phyloP scores from a whole-genome alignment of 2,113 vertebrate genomes.

The Eupsittula cactorum region DNA sequence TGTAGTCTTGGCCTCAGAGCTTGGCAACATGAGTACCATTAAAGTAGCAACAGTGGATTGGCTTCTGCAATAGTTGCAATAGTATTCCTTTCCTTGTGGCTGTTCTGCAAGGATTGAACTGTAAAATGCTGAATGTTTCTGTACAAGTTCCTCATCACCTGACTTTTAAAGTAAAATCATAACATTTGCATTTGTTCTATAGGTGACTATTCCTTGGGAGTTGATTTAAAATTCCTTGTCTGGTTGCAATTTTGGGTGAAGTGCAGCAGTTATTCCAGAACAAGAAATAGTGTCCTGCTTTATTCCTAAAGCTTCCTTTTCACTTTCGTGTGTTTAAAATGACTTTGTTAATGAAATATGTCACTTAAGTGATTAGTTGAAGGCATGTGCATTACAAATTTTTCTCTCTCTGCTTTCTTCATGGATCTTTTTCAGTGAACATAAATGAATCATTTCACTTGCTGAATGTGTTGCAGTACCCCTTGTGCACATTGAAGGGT shows the following conservation, averaged over 20 bases:
- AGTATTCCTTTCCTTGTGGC: neutral
- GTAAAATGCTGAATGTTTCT: neutral
- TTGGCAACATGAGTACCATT: neutral
- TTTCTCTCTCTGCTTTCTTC: neutral
- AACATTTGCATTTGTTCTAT: neutral
- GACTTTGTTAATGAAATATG: neutral
- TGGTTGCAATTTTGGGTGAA: neutral
- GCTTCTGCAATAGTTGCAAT: neutral
- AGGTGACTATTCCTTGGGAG: neutral
- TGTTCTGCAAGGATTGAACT: neutral
- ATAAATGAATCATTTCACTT: neutral
- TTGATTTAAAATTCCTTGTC: neutral
- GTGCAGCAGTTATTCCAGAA: neutral
- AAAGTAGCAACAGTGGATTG: neutral
- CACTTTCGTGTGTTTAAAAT: neutral
- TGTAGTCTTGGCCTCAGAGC: neutral
- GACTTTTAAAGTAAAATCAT: neutral
- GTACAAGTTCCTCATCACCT: neutral
- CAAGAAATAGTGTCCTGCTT: neutral
- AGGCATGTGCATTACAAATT: neutral
- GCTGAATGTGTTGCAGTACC: rapidly evolving
- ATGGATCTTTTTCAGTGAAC: neutral
- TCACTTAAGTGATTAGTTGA: neutral
- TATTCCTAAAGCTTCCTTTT: neutral
- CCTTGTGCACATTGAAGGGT: neutral